phyloP scores from a whole-genome alignment of 2,888 invertebrate genomes.

The Rhopalosiphum nymphaeae region DNA sequence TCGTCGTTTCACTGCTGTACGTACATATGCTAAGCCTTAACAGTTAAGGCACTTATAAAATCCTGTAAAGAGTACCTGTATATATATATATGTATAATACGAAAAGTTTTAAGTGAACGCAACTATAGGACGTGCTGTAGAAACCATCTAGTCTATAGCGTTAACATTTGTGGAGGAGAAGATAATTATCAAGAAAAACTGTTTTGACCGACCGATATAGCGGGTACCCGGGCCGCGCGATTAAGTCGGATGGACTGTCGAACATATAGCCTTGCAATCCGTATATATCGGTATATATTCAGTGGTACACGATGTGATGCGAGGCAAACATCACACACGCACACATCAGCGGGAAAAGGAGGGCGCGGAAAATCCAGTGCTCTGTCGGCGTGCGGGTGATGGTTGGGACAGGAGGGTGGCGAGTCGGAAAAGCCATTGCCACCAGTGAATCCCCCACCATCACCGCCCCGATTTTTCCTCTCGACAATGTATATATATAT shows the following conservation, averaged over 20 bases:
- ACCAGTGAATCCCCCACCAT: slow-evolving; percentile 44
- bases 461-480: slow-evolving; percentile 66
- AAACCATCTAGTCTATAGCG: background rate
- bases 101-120: slow-evolving; percentile 9
- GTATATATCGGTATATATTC: background rate
- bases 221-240: background rate
- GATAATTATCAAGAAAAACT: background rate
- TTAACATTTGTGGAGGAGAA: background rate
- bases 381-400: slow-evolving; percentile 22
- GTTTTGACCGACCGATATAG: background rate
- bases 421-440: slow-evolving; percentile 60
- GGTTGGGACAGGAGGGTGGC: background rate
- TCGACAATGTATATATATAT: background rate
- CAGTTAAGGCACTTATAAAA: background rate
- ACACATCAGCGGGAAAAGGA: slow-evolving; percentile 31
- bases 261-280: background rate
- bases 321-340: slow-evolving; percentile 42
- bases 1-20: background rate
- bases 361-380: slow-evolving; percentile 54
- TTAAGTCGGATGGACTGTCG: background rate
- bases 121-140: background rate
- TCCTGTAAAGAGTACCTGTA: background rate
- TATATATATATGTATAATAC: background rate
- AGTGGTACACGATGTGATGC: slow-evolving; percentile 17
- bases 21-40: background rate